Evolutionary conservation across 1,140 invertebrate genomes (phyloP).

Genomic region (Palaemon carinicauda): DNA sequence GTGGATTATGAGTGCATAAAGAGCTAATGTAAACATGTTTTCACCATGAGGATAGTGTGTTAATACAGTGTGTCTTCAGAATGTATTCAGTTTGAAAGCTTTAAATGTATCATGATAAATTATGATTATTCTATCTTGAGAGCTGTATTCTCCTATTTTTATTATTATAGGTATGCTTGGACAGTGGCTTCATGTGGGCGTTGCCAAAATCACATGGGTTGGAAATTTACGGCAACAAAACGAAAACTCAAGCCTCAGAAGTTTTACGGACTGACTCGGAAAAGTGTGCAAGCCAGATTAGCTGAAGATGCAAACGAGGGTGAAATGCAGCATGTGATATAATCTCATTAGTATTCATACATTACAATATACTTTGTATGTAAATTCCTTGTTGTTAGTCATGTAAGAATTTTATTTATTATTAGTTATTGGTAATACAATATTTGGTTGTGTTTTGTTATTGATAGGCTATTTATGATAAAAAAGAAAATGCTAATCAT

Average conservation of each 20-base stretch:
- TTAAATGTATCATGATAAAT: neutral
- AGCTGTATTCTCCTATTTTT: neutral
- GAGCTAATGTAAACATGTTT: too few relatives aligned
- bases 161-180: slow-evolving; percentile 76
- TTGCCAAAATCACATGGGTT: slow-evolving; percentile 79
- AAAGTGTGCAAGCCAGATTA: slow-evolving; percentile 27
- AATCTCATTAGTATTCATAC: neutral
- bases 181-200: slow-evolving; percentile 75
- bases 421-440: too few relatives aligned
- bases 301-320: slow-evolving; percentile 29
- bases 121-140: neutral
- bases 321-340: slow-evolving; percentile 30
- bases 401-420: too few relatives aligned
- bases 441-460: too few relatives aligned
- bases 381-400: too few relatives aligned
- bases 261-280: slow-evolving; percentile 42
- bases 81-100: too few relatives aligned
- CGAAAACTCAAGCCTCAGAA: slow-evolving; percentile 45
- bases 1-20: too few relatives aligned
- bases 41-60: too few relatives aligned
- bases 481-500: too few relatives aligned
- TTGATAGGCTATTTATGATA: too few relatives aligned
- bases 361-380: too few relatives aligned
- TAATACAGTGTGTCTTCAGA: too few relatives aligned
- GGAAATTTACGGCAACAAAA: slow-evolving; percentile 74